Conservation (phyloP, 1,140 invertebrate species). For the Elysia chlorotica region DNA sequence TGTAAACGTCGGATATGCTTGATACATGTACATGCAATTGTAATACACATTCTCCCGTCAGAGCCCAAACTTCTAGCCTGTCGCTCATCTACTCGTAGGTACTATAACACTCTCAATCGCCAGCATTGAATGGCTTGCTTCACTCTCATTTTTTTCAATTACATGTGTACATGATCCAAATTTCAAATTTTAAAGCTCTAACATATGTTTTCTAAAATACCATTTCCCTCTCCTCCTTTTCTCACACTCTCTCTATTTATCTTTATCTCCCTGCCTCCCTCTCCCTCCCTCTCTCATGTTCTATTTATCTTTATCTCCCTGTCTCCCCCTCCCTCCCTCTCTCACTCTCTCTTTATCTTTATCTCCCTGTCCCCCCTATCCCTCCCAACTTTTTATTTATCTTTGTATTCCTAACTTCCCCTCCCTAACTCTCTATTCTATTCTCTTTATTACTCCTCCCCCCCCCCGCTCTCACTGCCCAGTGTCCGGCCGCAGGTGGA, state of each 20-base stretch:
- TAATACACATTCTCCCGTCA: neutral
- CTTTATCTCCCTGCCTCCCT: too few species aligned
- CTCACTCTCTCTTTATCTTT: neutral
- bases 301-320: neutral
- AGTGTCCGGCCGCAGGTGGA: slow-evolving; percentile 29
- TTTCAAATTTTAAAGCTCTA: too few species aligned
- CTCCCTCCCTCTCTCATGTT: neutral
- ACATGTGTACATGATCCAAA: too few species aligned
- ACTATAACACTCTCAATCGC: neutral
- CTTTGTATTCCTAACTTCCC: neutral
- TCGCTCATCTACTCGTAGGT: neutral
- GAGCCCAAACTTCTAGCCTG: neutral
- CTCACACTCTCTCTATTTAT: neutral
- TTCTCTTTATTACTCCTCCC: neutral
- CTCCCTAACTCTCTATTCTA: neutral
- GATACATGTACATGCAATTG: too few species aligned
- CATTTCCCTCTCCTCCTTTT: neutral
- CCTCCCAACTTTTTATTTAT: neutral
- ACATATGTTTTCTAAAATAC: neutral
- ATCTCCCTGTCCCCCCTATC: neutral
- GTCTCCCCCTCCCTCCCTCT: neutral
- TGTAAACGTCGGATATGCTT: too few species aligned
- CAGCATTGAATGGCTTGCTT: neutral
- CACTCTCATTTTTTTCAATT: too few species aligned
- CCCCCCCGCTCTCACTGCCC: neutral